These are phyloP conservation scores for Nettapus auritus DNA, from an alignment of 2,113 vertebrate genomes.

Conservation along the genomic window DNA sequence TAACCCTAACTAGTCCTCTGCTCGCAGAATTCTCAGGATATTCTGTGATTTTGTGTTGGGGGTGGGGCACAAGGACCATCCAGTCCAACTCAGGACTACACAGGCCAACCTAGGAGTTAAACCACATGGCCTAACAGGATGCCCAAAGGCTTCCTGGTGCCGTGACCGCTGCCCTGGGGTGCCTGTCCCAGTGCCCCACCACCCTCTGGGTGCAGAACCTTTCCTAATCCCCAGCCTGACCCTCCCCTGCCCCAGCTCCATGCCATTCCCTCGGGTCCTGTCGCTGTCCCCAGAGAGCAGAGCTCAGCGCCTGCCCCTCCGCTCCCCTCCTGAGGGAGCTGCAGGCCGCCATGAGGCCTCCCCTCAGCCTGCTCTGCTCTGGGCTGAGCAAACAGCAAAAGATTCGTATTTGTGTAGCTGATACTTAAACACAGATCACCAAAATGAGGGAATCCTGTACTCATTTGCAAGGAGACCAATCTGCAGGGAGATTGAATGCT, in stretches of 20 bases:
- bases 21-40: not conserved
- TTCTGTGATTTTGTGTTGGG: not conserved
- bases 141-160: not conserved
- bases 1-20: not conserved
- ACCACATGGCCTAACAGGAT: not conserved
- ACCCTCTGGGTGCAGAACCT: not conserved
- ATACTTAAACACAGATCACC: not conserved
- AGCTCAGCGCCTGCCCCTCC: not conserved
- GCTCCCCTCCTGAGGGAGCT: not conserved
- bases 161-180: too few species aligned
- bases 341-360: not conserved
- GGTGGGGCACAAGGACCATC: not conserved
- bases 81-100: not conserved
- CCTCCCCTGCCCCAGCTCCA: not conserved
- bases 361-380: not conserved
- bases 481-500: not conserved
- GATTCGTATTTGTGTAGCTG: not conserved
- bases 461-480: not conserved
- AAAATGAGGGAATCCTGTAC: not conserved
- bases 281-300: not conserved
- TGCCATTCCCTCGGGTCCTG: not conserved
- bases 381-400: not conserved
- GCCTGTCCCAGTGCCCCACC: not conserved
- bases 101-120: too few species aligned
- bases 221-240: not conserved